A percentile compares a stretch with the other conserved stretches of the same genome.
Evolutionary conservation across 1,140 invertebrate genomes (phyloP).

Genomic region (Apis dorsata): DNA sequence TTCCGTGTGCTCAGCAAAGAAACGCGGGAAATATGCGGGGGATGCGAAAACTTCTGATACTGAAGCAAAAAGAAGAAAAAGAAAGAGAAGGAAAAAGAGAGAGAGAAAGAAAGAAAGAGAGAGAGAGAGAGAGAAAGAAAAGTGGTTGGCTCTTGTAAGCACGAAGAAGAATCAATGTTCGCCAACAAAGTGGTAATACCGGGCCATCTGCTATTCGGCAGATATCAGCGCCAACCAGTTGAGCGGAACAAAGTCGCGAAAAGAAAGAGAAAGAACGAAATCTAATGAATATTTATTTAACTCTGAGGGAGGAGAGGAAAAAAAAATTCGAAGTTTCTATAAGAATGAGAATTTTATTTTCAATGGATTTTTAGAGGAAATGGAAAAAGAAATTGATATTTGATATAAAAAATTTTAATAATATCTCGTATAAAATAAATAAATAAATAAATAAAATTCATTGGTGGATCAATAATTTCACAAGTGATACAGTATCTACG

Average conservation of each 20-base stretch:
- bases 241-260: neutral
- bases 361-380: too few species aligned
- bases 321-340: neutral
- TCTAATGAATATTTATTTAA: slow-evolving; percentile 16
- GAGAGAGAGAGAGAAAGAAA: neutral
- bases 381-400: neutral
- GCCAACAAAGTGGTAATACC: slow-evolving; percentile 48
- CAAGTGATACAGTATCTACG: neutral
- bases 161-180: slow-evolving; percentile 52
- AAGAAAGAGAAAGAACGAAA: neutral
- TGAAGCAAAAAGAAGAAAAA: neutral
- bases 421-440: neutral
- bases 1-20: slow-evolving; percentile 31
- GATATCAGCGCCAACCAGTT: slow-evolving; percentile 35
- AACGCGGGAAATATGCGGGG: slow-evolving; percentile 39
- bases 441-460: too few species aligned
- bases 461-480: neutral
- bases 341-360: neutral
- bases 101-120: too few species aligned
- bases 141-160: slow-evolving; percentile 32
- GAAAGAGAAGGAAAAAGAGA: neutral
- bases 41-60: slow-evolving; percentile 29
- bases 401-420: neutral
- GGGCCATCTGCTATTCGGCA: slow-evolving; percentile 28
- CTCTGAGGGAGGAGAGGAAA: too few species aligned